These are phyloP conservation scores for Myopa testacea DNA, from an alignment of 2,888 invertebrate species.

Conservation along the genomic window DNA sequence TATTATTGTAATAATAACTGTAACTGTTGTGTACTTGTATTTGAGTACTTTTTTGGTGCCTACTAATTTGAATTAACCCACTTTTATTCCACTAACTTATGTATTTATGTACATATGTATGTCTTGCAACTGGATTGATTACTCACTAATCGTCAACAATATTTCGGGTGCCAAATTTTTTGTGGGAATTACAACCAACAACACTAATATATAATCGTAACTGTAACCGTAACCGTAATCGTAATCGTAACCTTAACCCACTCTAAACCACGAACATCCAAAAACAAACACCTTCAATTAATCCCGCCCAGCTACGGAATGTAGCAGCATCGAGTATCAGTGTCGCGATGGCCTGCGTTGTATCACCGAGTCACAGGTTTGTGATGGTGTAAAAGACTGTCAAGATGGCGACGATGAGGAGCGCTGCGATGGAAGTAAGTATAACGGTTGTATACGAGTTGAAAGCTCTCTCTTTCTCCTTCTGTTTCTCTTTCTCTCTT, in stretches of 20 bases:
- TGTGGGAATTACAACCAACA: neutral
- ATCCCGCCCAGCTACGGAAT: conserved; percentile 59
- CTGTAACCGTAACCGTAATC: neutral
- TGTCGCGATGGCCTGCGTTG: conserved; percentile 64
- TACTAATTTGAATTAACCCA: neutral
- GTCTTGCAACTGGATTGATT: neutral
- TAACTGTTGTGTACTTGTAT: no score
- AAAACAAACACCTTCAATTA: neutral
- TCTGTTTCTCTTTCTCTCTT: conserved; percentile 13
- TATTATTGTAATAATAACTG: no score
- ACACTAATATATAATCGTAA: neutral
- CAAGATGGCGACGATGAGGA: conserved; percentile 66
- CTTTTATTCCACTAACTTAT: neutral
- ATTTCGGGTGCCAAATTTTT: neutral
- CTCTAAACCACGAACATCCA: neutral
- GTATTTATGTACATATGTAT: neutral
- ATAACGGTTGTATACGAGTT: conserved; percentile 32
- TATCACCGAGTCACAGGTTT: conserved; percentile 62
- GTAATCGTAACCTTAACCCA: neutral
- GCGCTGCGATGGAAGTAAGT: conserved; percentile 67
- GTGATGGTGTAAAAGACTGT: conserved; percentile 65
- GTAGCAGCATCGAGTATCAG: conserved; percentile 63
- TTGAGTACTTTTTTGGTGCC: neutral
- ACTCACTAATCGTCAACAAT: neutral
- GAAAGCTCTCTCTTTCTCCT: conserved; percentile 25